Evolutionary conservation across 2,113 vertebrate species (phyloP), one percentile per base, ranked within the genome.

Genomic region (Tricholaema leucomelas): DNA sequence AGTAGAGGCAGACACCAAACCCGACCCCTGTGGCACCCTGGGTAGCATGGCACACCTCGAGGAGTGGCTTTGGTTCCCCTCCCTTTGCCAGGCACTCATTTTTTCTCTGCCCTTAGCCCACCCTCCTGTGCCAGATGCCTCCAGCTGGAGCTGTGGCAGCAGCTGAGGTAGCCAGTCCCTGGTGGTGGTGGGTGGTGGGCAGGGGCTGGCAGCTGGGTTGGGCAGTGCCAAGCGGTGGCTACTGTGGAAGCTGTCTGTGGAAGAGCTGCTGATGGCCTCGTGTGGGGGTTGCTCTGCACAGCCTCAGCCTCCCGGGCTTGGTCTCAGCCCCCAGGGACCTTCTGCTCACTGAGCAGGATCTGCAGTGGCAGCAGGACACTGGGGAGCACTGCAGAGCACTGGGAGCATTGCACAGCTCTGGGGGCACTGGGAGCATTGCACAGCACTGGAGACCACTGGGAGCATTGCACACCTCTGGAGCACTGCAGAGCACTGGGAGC

Each of bases 31-130:
- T 14, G 52, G 8, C 25, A 48, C 50, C 50, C 50, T 8, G 13
- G 50, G 25, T 27, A 52, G 25, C 52, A 24, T 6, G 1, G 74
- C 52, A 9, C 0, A 0, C 8, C 7, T 12, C 15, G 9, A 3
- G 61, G 24, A 5, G 0, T 1, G 25, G 0, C 2, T 44, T 18
- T 48, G 77, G 2, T 10, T 16, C 16, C 42, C 27, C 60, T 21
- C 0, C 58, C 65, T 59, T n/a, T 11, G 44, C 13, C 23, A 0
- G 48, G 5, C 7, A 1, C 5, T 2, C 2, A 0, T 7, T 36
- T 6, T 30, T 30, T n/a, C 21, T 24, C 25, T 31, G 19, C 2
- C 2, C 0, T 15, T 16, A 6, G 27, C 8, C 52, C 14, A 1
- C 4, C 2, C 9, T 81, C 7, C 1, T 2, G 8, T 24, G 65